Conservation (phyloP, 2,797 vertebrate genomes). For the Bovichtus diacanthus region DNA sequence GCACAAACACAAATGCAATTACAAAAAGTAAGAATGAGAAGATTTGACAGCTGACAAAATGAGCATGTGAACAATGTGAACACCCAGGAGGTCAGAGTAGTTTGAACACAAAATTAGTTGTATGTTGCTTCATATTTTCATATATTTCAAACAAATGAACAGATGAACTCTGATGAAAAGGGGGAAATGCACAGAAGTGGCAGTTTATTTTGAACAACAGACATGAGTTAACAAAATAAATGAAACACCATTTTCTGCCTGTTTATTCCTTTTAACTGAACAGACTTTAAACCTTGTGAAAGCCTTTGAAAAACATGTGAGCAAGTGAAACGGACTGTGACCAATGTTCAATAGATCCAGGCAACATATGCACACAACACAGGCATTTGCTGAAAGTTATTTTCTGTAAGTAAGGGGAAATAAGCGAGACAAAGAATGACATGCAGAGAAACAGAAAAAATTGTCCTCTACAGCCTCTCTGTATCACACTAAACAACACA, state of each 20-base stretch:
- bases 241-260: not conserved
- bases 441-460: constrained; percentile 5
- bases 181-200: not conserved
- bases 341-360: constrained; percentile 11
- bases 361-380: not conserved
- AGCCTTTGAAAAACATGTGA: constrained; percentile 4
- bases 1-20: not conserved
- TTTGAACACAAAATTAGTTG: not conserved
- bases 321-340: constrained; percentile 9
- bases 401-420: constrained; percentile 22
- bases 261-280: not conserved
- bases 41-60: constrained; percentile 17
- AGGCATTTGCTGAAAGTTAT: constrained; percentile 8
- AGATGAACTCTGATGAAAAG: not conserved
- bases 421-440: constrained; percentile 19
- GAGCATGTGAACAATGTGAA: constrained; percentile 8
- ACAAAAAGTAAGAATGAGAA: constrained; percentile 17
- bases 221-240: not conserved
- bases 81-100: not conserved
- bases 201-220: not conserved
- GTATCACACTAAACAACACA: constrained; percentile 4
- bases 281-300: not conserved
- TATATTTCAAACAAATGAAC: not conserved
- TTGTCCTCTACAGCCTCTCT: constrained; percentile 1
- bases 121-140: not conserved